Percentiles rank a stretch among this genome's conserved stretches.
Conservation (phyloP, 1,140 invertebrate species). For the Musca vetustissima region DNA sequence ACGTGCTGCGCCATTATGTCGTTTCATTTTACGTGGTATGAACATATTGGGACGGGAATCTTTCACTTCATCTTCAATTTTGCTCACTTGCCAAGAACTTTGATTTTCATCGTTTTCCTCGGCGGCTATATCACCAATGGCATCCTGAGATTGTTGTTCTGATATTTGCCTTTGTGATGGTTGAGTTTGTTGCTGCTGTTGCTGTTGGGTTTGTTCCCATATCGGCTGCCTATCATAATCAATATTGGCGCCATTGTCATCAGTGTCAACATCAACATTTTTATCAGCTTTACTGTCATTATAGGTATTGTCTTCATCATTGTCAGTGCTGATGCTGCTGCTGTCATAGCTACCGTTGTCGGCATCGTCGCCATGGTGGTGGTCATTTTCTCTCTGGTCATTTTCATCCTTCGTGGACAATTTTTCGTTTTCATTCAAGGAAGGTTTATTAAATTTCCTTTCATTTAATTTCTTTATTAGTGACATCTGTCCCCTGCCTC, state of each 20-base stretch:
- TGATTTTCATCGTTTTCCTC: constrained; percentile 15
- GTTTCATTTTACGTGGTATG: constrained; percentile 22
- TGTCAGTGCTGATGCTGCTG: too few relatives aligned
- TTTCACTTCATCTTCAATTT: background rate
- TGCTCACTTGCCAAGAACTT: background rate
- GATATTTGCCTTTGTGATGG: constrained; percentile 10
- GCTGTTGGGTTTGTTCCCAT: background rate
- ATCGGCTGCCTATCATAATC: constrained; percentile 8
- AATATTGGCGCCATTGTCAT: constrained; percentile 5
- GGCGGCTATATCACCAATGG: constrained; percentile 29
- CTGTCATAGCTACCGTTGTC: too few relatives aligned
- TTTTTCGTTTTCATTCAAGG: background rate
- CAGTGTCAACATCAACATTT: background rate
- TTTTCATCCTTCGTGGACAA: background rate
- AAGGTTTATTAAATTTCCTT: constrained; percentile 6
- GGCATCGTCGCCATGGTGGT: background rate
- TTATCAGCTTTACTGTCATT: background rate
- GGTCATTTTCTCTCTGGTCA: background rate
- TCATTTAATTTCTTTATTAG: constrained; percentile 15
- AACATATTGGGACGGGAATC: constrained; percentile 5
- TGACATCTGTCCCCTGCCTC: background rate
- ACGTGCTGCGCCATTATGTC: constrained; percentile 16
- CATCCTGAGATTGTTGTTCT: background rate
- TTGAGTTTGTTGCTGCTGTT: constrained; percentile 12
- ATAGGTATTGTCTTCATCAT: too few relatives aligned